phyloP scores from a whole-genome alignment of 2,888 invertebrate genomes.

The Pristionchus arcanus region DNA sequence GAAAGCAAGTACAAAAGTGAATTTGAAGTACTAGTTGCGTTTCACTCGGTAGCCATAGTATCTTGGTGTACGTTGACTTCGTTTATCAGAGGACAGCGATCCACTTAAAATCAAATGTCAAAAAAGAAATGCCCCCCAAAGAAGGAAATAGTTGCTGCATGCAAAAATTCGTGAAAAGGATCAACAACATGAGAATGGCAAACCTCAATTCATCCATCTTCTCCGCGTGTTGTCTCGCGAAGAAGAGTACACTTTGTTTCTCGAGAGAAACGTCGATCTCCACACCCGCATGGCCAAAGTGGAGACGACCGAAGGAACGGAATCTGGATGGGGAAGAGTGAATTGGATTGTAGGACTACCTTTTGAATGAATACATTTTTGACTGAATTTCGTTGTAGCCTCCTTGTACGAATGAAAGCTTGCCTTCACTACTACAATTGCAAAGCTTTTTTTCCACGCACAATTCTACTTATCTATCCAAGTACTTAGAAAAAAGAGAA shows the following conservation, averaged over 20 bases:
- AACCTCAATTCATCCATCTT: conserved; percentile 72
- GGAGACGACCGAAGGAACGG: conserved; percentile 69
- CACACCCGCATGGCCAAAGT: conserved; percentile 65
- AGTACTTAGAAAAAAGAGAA: too few species aligned
- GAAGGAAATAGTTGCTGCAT: too few species aligned
- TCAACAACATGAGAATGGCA: too few species aligned
- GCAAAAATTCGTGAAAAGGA: too few species aligned
- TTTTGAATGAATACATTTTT: not conserved
- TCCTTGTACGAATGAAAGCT: not conserved
- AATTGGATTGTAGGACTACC: not conserved
- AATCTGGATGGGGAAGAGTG: conserved; percentile 61
- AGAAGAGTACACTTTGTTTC: conserved; percentile 63
- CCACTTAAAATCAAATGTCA: too few species aligned
- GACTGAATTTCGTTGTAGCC: not conserved
- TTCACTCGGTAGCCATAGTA: not conserved
- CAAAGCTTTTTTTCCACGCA: not conserved
- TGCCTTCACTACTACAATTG: not conserved
- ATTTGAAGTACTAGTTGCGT: not conserved
- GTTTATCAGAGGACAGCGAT: too few species aligned
- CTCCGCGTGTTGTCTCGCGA: conserved; percentile 69
- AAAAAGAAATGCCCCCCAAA: too few species aligned
- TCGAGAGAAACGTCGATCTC: conserved; percentile 67
- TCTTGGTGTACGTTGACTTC: not conserved
- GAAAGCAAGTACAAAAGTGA: not conserved
- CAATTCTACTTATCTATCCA: not conserved